phyloP scores from a whole-genome alignment of 2,797 vertebrate species.

The Chaunax sp. region DNA sequence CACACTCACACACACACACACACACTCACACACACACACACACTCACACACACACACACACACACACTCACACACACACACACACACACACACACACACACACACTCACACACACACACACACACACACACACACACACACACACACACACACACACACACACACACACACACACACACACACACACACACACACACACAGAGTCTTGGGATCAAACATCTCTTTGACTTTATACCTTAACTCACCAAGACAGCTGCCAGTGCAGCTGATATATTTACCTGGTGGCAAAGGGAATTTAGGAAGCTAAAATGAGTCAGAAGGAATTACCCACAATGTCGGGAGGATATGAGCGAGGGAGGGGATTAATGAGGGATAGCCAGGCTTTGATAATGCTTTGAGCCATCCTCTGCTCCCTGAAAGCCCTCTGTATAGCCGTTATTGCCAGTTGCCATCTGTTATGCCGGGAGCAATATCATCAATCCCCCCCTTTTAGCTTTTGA shows the following conservation, averaged over 20 bases:
- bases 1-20: constrained; percentile 14
- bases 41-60: constrained; percentile 14
- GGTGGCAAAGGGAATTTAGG: constrained; percentile 41
- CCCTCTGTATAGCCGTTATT: constrained; percentile 74
- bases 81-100: constrained; percentile 13
- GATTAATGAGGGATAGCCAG: constrained; percentile 59
- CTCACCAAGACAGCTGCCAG: constrained; percentile 14
- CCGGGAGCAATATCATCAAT: constrained; percentile 63
- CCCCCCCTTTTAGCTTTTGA: constrained; percentile 57
- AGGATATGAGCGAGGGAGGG: constrained; percentile 20
- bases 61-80: constrained; percentile 19
- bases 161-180: constrained; percentile 17
- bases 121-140: constrained; percentile 14
- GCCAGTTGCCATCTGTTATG: constrained; percentile 74
- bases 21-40: constrained; percentile 13
- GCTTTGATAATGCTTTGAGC: constrained; percentile 69
- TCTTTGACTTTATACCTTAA: constrained; percentile 35
- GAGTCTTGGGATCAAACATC: constrained; percentile 27
- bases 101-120: constrained; percentile 15
- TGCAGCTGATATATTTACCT: constrained; percentile 43
- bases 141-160: constrained; percentile 15
- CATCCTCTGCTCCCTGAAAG: constrained; percentile 57
- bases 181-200: constrained; percentile 15
- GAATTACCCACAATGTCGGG: constrained; percentile 36
- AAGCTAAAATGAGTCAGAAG: constrained; percentile 33